These are phyloP conservation scores for Ptychobarbus kaznakovi DNA, from an alignment of 2,797 vertebrate genomes.

Conservation along the genomic window DNA sequence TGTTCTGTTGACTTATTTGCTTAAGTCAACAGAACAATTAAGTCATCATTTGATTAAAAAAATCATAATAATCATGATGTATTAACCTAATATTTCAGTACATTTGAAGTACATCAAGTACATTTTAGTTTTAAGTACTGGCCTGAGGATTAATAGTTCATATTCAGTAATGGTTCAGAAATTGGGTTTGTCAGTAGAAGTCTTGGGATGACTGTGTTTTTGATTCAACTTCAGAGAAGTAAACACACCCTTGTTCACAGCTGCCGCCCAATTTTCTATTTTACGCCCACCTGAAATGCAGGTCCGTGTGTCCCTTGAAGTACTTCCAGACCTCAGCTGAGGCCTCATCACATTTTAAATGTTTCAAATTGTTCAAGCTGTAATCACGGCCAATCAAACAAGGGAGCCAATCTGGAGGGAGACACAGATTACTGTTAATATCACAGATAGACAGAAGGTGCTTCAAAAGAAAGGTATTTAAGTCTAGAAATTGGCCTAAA, in stretches of 20 bases:
- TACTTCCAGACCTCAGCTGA: slow-evolving; percentile 76
- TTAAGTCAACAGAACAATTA: too few species aligned
- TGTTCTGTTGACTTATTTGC: background rate
- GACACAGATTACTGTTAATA: slow-evolving; percentile 63
- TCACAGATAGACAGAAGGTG: slow-evolving; percentile 29
- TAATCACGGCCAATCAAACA: slow-evolving; percentile 73
- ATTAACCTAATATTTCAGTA: background rate
- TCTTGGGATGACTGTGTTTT: slow-evolving; percentile 1
- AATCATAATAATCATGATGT: background rate
- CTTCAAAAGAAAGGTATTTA: slow-evolving; percentile 27
- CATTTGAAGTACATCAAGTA: too few species aligned
- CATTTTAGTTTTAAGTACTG: background rate
- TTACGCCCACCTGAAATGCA: slow-evolving; percentile 62
- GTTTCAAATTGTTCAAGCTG: slow-evolving; percentile 67
- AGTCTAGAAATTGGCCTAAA: slow-evolving; percentile 16
- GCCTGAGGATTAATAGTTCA: background rate
- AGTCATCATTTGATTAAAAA: too few species aligned
- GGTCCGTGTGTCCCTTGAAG: slow-evolving; percentile 67
- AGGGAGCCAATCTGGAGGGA: slow-evolving; percentile 54
- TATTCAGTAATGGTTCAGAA: background rate
- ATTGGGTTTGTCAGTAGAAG: slow-evolving; percentile 2
- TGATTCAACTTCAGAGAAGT: slow-evolving; percentile 27
- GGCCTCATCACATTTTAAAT: slow-evolving; percentile 65
- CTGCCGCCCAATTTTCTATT: slow-evolving; percentile 58
- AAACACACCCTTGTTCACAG: slow-evolving; percentile 53